Conservation (phyloP, 1,140 invertebrate genomes). For the Telenomus remus region DNA sequence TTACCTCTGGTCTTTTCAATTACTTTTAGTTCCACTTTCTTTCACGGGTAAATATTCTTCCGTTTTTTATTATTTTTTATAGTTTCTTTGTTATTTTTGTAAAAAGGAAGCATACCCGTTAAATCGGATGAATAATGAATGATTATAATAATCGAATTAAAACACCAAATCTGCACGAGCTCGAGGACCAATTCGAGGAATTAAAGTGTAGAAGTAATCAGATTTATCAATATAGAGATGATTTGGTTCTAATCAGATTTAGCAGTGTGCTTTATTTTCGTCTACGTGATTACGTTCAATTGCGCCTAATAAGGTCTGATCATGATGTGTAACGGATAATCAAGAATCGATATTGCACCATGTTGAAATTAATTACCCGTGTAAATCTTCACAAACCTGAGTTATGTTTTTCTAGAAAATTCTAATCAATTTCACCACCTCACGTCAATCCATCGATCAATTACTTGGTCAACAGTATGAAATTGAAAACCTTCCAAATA, state of each 20-base stretch:
- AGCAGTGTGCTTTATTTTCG: conserved; percentile 21
- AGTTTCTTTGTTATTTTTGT: too few relatives aligned
- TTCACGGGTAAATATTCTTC: too few relatives aligned
- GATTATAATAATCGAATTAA: background rate
- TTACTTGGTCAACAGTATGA: too few relatives aligned
- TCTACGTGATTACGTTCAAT: conserved; percentile 32
- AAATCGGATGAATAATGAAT: too few relatives aligned
- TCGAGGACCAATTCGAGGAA: background rate
- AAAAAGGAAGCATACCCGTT: too few relatives aligned
- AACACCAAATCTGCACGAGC: background rate
- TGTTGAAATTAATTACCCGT: conserved; percentile 16
- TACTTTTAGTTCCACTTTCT: background rate
- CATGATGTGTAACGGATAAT: conserved; percentile 19
- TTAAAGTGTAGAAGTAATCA: background rate
- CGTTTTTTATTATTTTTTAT: too few relatives aligned
- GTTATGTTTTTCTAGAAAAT: background rate
- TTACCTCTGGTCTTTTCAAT: background rate
- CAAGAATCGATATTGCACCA: conserved; percentile 31
- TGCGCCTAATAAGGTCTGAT: conserved; percentile 25
- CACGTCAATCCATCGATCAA: too few relatives aligned
- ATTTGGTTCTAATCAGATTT: conserved; percentile 20
- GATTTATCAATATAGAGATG: conserved; percentile 2
- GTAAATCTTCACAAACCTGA: background rate
- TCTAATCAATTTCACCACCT: too few relatives aligned
- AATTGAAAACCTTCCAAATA: too few relatives aligned